Conservation (phyloP, 2,113 vertebrate genomes). For the Caloenas nicobarica region DNA sequence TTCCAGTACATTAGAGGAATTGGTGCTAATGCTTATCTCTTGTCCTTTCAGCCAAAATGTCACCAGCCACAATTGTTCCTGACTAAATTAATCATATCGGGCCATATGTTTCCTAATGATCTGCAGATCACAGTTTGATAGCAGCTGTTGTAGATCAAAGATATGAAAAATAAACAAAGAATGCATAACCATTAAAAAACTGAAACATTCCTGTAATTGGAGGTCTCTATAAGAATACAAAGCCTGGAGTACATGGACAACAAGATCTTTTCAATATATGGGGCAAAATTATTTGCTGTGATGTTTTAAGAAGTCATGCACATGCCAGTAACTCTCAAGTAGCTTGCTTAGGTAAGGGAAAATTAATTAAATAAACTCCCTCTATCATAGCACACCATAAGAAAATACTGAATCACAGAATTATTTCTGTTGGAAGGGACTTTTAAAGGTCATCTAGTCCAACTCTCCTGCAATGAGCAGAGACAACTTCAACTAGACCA, state of each 20-base stretch:
- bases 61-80: neutral
- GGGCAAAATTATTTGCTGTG: neutral
- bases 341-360: neutral
- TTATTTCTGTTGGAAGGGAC: too few relatives aligned
- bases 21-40: neutral
- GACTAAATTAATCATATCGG: conserved; percentile 38
- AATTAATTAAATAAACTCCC: neutral
- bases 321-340: neutral
- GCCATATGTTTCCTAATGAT: conserved; percentile 38
- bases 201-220: conserved; percentile 12
- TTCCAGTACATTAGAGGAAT: neutral
- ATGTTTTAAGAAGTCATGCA: neutral
- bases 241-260: neutral
- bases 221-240: neutral
- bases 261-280: neutral
- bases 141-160: conserved; percentile 13
- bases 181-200: neutral
- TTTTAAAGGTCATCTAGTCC: too few relatives aligned
- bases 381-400: neutral
- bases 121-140: neutral
- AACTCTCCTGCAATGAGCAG: too few relatives aligned
- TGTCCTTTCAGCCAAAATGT: conserved; percentile 8
- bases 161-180: conserved; percentile 34
- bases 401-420: neutral
- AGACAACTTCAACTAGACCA: too few relatives aligned